Conservation (phyloP, 2,888 invertebrate genomes). For the Acheta domesticus region DNA sequence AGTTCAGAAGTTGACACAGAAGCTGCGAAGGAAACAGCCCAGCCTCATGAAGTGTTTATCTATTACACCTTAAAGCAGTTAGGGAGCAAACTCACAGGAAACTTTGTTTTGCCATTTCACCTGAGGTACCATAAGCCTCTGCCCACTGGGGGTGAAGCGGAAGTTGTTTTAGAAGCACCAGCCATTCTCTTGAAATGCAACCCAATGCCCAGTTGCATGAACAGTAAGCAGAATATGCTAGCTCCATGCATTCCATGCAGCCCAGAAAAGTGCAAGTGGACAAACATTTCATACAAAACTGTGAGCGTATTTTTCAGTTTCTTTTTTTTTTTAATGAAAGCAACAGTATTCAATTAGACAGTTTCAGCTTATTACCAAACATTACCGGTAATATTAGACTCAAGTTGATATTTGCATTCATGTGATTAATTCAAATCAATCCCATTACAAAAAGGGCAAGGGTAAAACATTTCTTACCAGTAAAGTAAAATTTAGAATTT, state of each 20-base stretch:
- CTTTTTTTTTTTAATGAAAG: too few species aligned
- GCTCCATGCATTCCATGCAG: slow-evolving; percentile 46
- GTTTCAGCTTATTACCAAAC: too few species aligned
- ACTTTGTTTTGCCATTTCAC: slow-evolving; percentile 49
- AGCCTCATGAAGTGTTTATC: slow-evolving; percentile 45
- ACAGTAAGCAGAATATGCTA: slow-evolving; percentile 43
- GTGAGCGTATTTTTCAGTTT: slow-evolving; percentile 42
- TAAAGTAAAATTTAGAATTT: too few species aligned
- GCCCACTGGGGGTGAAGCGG: slow-evolving; percentile 47
- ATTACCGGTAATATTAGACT: too few species aligned
- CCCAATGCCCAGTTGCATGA: not conserved
- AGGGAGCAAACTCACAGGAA: slow-evolving; percentile 40
- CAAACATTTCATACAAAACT: slow-evolving; percentile 48
- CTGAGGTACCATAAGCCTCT: slow-evolving; percentile 51
- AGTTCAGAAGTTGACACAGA: slow-evolving; percentile 49
- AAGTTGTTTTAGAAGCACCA: slow-evolving; percentile 39
- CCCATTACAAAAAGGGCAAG: too few species aligned
- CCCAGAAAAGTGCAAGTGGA: slow-evolving; percentile 46
- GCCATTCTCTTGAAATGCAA: slow-evolving; percentile 36
- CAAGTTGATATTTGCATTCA: too few species aligned
- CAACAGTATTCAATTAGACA: too few species aligned
- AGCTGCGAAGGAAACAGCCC: slow-evolving; percentile 47
- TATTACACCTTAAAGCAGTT: slow-evolving; percentile 43
- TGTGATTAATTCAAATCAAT: too few species aligned
- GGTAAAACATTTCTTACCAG: too few species aligned